These are phyloP conservation scores for Calosoma granatense DNA, from an alignment of 1,140 invertebrate species.

Conservation along the genomic window DNA sequence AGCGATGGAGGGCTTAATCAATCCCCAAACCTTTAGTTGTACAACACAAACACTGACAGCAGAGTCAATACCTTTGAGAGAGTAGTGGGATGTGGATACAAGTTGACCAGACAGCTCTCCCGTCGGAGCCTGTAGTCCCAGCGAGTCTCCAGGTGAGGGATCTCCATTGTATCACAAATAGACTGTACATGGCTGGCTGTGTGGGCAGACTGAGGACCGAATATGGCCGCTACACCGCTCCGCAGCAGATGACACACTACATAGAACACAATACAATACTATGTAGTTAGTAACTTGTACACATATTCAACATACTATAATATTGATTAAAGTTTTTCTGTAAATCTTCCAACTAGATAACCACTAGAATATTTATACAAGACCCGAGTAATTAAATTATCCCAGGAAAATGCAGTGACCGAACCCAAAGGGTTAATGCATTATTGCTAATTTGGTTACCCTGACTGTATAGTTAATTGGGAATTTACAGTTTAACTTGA, in stretches of 20 bases:
- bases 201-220: conserved; percentile 83
- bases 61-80: conserved; percentile 62
- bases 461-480: too few relatives aligned
- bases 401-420: not conserved
- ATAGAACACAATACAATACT: conserved; percentile 25
- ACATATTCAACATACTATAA: too few relatives aligned
- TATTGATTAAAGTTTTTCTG: too few relatives aligned
- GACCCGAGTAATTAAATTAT: not conserved
- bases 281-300: not conserved
- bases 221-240: conserved; percentile 84
- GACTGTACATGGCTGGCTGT: conserved; percentile 89
- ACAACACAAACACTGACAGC: not conserved
- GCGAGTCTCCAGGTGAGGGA: conserved; percentile 87
- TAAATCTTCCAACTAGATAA: too few relatives aligned
- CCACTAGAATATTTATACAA: too few relatives aligned
- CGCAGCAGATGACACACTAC: conserved; percentile 81
- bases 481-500: too few relatives aligned
- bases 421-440: not conserved
- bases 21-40: too few relatives aligned
- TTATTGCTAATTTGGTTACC: not conserved
- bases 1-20: too few relatives aligned
- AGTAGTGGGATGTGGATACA: conserved; percentile 84
- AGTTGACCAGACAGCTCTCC: conserved; percentile 85
- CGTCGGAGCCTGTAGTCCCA: conserved; percentile 83
- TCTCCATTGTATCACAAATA: conserved; percentile 92